Evolutionary conservation across 1,140 invertebrate species (phyloP).

Genomic region (Atta texana): DNA sequence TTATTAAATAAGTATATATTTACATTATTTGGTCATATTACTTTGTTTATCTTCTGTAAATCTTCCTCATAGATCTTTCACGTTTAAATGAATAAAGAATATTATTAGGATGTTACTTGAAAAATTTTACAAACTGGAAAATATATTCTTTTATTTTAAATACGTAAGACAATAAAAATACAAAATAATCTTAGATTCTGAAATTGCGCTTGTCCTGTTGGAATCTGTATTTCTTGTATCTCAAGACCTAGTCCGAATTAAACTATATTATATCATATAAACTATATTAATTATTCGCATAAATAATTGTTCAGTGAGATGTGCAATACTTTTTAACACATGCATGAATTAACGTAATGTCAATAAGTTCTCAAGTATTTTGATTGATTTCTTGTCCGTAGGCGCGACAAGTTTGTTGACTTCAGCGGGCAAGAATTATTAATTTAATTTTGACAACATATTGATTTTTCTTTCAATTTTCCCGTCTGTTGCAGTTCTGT

Average conservation of each 20-base stretch:
- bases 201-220: not conserved
- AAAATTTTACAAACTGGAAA: not conserved
- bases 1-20: too few species aligned
- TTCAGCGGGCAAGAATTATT: conserved; percentile 22
- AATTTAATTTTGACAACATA: conserved; percentile 25
- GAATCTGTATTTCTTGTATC: not conserved
- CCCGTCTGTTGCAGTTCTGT: not conserved
- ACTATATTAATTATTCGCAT: not conserved
- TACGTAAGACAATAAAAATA: not conserved
- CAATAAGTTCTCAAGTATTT: not conserved
- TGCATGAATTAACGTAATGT: not conserved
- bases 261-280: not conserved
- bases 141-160: conserved; percentile 21
- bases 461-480: conserved; percentile 57
- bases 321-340: not conserved
- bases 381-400: conserved; percentile 22
- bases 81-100: not conserved
- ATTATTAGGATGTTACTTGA: not conserved
- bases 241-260: not conserved
- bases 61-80: not conserved
- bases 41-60: too few species aligned
- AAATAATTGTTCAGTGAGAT: not conserved
- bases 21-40: too few species aligned
- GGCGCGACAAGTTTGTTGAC: conserved; percentile 1
- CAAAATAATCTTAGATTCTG: not conserved